These are phyloP conservation scores for Lepisosteus osseus DNA, from an alignment of 2,113 vertebrate genomes.

Conservation along the genomic window DNA sequence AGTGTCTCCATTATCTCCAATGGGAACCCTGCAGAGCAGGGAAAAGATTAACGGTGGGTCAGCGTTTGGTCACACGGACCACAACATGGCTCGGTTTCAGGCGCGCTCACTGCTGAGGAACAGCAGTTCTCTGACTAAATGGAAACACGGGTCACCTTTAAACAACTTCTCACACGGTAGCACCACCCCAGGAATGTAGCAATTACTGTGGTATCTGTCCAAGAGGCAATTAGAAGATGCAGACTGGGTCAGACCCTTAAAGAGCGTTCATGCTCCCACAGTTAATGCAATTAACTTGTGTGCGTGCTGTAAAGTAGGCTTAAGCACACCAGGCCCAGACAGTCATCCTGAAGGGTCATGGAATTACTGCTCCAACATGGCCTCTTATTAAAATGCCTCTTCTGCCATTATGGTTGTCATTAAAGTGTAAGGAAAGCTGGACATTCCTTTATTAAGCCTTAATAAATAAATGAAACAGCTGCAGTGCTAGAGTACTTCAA, in stretches of 20 bases:
- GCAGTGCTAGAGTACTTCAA: too few relatives aligned
- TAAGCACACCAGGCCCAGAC: not conserved
- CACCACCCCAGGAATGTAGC: not conserved
- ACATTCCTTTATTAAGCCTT: too few relatives aligned
- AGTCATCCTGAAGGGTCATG: conserved; percentile 1
- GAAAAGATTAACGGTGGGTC: conserved; percentile 18
- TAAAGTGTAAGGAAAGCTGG: too few relatives aligned
- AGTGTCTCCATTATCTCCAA: conserved; percentile 43
- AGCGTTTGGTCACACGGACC: not conserved
- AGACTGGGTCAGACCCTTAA: conserved; percentile 55
- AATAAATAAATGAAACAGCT: too few relatives aligned
- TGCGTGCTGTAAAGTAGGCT: not conserved
- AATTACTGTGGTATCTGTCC: conserved; percentile 29
- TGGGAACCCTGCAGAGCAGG: conserved; percentile 49
- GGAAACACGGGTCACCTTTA: not conserved
- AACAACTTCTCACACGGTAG: conserved; percentile 9
- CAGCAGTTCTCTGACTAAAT: not conserved
- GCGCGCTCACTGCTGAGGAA: not conserved
- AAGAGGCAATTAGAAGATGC: conserved; percentile 26
- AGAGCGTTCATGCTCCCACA: not conserved
- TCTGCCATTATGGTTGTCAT: not conserved
- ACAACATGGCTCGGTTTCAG: not conserved
- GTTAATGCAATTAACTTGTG: not conserved
- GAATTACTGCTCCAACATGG: not conserved
- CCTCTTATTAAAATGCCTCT: conserved; percentile 3